Conservation (phyloP, 2,113 vertebrate genomes). For the Columbina picui region DNA sequence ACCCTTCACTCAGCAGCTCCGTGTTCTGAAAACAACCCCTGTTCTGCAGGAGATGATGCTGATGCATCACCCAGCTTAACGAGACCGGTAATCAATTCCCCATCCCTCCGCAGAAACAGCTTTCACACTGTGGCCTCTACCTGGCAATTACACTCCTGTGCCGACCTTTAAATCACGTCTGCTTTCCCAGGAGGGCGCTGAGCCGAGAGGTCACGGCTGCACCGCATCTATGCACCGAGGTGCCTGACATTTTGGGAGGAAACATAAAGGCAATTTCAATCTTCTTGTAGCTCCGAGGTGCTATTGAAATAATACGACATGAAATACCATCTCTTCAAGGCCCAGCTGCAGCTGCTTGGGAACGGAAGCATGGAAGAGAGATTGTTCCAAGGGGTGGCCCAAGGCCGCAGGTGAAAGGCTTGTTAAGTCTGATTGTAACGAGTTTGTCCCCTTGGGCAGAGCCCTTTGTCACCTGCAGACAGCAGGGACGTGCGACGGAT, state of each 20-base stretch:
- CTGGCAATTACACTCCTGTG: background rate
- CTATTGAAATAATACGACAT: background rate
- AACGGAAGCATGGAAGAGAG: background rate
- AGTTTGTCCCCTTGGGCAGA: background rate
- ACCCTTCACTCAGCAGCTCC: background rate
- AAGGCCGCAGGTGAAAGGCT: background rate
- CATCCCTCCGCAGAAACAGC: background rate
- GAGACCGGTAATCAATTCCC: background rate
- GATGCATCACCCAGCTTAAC: background rate
- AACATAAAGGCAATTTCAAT: background rate
- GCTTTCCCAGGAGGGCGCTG: background rate
- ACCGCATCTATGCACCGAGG: accelerated
- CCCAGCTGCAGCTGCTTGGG: background rate
- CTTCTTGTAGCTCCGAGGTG: background rate
- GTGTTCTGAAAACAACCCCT: accelerated
- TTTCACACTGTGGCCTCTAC: background rate
- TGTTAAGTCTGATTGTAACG: background rate
- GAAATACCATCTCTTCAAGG: background rate
- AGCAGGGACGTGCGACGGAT: background rate
- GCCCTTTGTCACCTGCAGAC: background rate
- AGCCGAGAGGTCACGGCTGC: background rate
- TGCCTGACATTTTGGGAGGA: background rate
- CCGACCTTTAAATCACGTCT: background rate
- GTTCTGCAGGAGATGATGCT: background rate
- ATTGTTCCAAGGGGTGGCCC: background rate